Evolutionary conservation across 2,888 invertebrate genomes (phyloP).

Genomic region (Agrotis clavis): DNA sequence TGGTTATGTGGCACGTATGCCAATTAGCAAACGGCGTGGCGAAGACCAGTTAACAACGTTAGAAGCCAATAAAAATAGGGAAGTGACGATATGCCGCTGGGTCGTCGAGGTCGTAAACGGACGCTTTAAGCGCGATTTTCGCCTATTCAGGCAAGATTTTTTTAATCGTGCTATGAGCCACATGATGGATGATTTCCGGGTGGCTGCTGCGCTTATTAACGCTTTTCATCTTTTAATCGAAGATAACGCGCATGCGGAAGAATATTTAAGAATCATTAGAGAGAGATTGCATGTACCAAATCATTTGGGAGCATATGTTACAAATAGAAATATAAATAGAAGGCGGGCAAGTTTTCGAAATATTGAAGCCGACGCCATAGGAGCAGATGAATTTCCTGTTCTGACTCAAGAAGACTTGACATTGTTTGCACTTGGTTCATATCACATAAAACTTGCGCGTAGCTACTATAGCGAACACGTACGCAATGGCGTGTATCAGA

Average conservation of each 20-base stretch:
- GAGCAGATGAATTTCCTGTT: conserved; percentile 19
- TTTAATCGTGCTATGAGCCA: conserved; percentile 34
- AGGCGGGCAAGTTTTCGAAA: conserved; percentile 9
- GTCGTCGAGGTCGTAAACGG: no score
- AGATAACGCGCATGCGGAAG: conserved; percentile 31
- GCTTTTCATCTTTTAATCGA: conserved; percentile 45
- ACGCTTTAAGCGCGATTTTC: no score
- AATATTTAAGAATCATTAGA: conserved; percentile 42
- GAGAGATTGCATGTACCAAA: conserved; percentile 27
- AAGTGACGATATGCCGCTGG: no score
- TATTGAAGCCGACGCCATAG: conserved; percentile 9
- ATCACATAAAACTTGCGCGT: conserved; percentile 10
- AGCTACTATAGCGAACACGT: background rate
- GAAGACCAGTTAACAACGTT: no score
- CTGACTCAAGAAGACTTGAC: conserved; percentile 18
- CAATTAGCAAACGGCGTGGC: background rate
- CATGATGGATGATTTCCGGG: conserved; percentile 48
- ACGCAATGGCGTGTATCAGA: conserved; percentile 12
- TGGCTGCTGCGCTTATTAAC: conserved; percentile 43
- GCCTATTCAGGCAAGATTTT: conserved; percentile 27
- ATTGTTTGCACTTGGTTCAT: conserved; percentile 12
- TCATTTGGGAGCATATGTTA: conserved; percentile 15
- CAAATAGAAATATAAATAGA: conserved; percentile 19
- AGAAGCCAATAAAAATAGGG: no score
- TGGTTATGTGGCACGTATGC: conserved; percentile 17